These are phyloP conservation scores for Plebejus argus DNA, from an alignment of 2,888 invertebrate species.

Conservation along the genomic window DNA sequence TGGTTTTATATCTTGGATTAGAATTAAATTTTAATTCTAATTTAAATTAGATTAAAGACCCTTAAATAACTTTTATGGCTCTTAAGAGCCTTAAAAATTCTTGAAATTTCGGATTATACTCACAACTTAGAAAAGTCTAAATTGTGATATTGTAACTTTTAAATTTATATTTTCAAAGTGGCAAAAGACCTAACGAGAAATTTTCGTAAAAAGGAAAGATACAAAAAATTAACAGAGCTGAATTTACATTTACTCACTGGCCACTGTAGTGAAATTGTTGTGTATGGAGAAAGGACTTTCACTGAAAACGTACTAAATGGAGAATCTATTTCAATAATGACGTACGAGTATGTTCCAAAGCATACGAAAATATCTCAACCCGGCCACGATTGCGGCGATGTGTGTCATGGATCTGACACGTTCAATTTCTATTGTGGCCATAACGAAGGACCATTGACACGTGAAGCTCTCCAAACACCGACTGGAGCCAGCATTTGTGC, in stretches of 20 bases:
- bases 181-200: background rate
- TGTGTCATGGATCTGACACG: slow-evolving; percentile 19
- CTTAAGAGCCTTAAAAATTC: background rate
- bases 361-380: slow-evolving; percentile 9
- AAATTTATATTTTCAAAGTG: background rate
- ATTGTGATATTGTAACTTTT: no score
- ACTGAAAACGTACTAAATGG: background rate
- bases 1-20: slow-evolving; percentile 12
- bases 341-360: background rate
- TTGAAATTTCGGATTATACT: background rate
- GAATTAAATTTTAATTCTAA: background rate
- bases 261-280: background rate
- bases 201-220: background rate
- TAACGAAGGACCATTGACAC: slow-evolving; percentile 33
- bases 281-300: background rate
- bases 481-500: slow-evolving; percentile 18
- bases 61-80: no score
- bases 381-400: background rate
- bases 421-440: slow-evolving; percentile 31
- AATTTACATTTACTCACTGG: no score
- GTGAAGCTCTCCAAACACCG: slow-evolving; percentile 26
- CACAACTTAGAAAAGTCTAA: background rate
- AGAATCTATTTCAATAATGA: slow-evolving; percentile 8
- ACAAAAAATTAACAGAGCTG: background rate
- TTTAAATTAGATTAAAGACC: no score